Base-by-base conservation (phyloP, 1,140 invertebrate genomes). In the Drosophila ogumai region DNA sequence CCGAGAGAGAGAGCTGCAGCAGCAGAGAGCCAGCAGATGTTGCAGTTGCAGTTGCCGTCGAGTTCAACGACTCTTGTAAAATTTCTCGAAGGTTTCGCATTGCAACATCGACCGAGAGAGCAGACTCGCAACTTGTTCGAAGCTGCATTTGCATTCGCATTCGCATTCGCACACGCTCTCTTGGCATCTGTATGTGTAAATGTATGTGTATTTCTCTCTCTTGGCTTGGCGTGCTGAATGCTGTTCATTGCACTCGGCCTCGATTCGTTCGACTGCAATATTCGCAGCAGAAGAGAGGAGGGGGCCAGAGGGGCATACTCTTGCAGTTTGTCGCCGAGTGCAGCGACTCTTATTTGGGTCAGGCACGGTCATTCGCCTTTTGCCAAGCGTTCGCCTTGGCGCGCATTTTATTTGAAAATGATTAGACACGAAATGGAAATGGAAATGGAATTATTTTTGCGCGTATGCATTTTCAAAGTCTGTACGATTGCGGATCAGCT, bases 331-430 rank as follows among this genome's bases (percentile, higher is more conserved):
- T 84, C 78, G 81, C 85, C 81, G 85, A 92, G 91, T 91, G 91
- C 92, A 93, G 91, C 91, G 93, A 93, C 93, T 90, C 78, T 63
- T 90, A 93, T 92, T 85, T 93, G 84, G 93, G 93, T 93, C 93
- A 93, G 87, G 93, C 91, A 93, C 92, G 93, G 92, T 93, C 93
- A 92, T 93, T 93, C 93, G 92, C 93, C 90, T 87, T 68, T 28
- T 57, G 79, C 54, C 28, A 41, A 50, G 40, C 79, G 59, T 31
- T 81, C 66, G 85, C 86, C 87, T 90, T 90, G 85, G 76, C 73
- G 84, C 73, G 84, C 72, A 75, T 80, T 88, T 85, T 32, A 76
- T 86, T 90, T 81, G 66, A 81, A 86, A 79, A 87, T 81, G 69
- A 91, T 86, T 86, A 90, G 85, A 46, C 63, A 73, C 68, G 52